Conservation (phyloP, 2,888 invertebrate genomes). For the Belgica antarctica region DNA sequence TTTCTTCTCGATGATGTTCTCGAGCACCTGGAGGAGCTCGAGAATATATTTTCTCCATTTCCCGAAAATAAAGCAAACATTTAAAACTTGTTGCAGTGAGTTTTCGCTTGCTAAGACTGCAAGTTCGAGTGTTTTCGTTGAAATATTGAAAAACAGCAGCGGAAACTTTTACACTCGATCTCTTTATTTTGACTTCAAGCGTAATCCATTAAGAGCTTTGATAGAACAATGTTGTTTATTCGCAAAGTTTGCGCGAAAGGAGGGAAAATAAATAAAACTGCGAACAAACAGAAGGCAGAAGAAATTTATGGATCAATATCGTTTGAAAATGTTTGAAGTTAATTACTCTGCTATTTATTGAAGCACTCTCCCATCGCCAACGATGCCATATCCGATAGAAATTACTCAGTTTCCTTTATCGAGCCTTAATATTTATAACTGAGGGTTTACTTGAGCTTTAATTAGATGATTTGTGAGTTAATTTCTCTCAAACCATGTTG, state of each 20-base stretch:
- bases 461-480: slow-evolving; percentile 39
- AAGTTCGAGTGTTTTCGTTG: too few relatives aligned
- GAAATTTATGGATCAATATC: slow-evolving; percentile 23
- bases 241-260: not conserved
- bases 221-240: not conserved
- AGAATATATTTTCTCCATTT: slow-evolving; percentile 19
- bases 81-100: slow-evolving; percentile 22
- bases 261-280: not conserved
- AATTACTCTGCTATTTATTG: slow-evolving; percentile 3
- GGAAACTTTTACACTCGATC: not conserved
- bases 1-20: not conserved
- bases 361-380: not conserved
- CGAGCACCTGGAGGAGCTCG: slow-evolving; percentile 25
- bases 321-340: slow-evolving; percentile 8
- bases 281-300: not conserved
- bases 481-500: slow-evolving; percentile 5
- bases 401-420: slow-evolving; percentile 23
- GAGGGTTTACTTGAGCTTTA: slow-evolving; percentile 21
- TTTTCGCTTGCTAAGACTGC: too few relatives aligned
- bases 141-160: too few relatives aligned
- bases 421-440: not conserved
- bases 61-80: slow-evolving; percentile 12
- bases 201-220: slow-evolving; percentile 8
- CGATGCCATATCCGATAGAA: slow-evolving; percentile 24
- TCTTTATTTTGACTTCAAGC: not conserved